phyloP scores from a whole-genome alignment of 2,888 invertebrate species.

The Nomada ruficornis region DNA sequence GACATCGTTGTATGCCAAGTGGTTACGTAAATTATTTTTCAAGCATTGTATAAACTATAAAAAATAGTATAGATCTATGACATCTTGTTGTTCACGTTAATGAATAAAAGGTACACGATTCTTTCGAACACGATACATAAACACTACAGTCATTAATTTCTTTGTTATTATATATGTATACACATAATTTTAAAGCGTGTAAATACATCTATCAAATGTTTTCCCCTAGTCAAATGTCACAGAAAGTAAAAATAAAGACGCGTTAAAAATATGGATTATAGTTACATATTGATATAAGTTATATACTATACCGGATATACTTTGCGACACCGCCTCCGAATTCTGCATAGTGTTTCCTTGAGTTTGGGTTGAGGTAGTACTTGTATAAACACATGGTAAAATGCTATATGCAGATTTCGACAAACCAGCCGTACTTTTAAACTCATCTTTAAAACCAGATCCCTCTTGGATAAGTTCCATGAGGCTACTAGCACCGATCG shows the following conservation, averaged over 20 bases:
- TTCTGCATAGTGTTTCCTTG: conserved; percentile 76
- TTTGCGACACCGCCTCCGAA: conserved; percentile 73
- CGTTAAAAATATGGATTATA: background rate
- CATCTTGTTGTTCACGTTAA: too few relatives aligned
- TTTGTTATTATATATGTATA: background rate
- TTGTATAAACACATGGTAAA: conserved; percentile 90
- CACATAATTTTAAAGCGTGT: background rate
- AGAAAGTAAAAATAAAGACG: background rate
- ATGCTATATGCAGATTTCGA: conserved; percentile 91
- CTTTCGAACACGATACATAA: too few relatives aligned
- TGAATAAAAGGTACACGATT: too few relatives aligned
- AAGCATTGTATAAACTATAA: too few relatives aligned
- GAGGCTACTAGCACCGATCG: conserved; percentile 86
- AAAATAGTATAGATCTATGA: too few relatives aligned
- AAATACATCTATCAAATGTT: background rate
- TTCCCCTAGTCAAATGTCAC: background rate
- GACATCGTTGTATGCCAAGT: too few relatives aligned
- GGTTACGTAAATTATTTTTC: too few relatives aligned
- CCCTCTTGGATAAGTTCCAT: conserved; percentile 93
- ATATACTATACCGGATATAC: conserved; percentile 74
- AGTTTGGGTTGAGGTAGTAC: conserved; percentile 86
- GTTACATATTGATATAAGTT: background rate
- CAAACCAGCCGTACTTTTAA: conserved; percentile 89
- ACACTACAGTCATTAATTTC: too few relatives aligned
- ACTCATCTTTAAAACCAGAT: conserved; percentile 91